Percentiles rank a stretch among this genome's conserved stretches.
phyloP scores from a whole-genome alignment of 2,888 invertebrate genomes.

The Dasysyrphus tricinctus region DNA sequence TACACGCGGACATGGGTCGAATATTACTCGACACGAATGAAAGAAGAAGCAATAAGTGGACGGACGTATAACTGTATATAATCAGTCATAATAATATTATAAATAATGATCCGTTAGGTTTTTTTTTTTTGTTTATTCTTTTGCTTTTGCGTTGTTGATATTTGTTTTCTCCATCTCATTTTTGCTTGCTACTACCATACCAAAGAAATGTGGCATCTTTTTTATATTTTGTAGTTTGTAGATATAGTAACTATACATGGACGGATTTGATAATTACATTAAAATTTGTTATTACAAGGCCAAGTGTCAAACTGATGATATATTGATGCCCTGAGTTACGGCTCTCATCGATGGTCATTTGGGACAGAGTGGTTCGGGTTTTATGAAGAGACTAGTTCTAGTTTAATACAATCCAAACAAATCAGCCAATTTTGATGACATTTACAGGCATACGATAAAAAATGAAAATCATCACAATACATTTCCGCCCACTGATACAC shows the following conservation, averaged over 20 bases:
- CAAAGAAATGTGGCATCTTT: slow-evolving; percentile 1
- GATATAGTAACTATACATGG: background rate
- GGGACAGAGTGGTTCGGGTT: too few species aligned
- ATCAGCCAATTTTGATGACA: too few species aligned
- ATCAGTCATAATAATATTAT: slow-evolving; percentile 73
- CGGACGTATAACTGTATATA: slow-evolving; percentile 65
- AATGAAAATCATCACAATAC: too few species aligned
- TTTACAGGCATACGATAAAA: too few species aligned
- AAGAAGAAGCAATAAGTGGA: slow-evolving; percentile 60
- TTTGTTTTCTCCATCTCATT: slow-evolving; percentile 20
- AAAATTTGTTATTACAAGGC: background rate
- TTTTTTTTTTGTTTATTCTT: slow-evolving; percentile 10
- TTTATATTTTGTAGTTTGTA: slow-evolving; percentile 3
- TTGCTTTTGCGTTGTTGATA: slow-evolving; percentile 62
- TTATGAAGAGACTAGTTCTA: too few species aligned
- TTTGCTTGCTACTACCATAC: background rate
- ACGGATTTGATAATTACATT: background rate
- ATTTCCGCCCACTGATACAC: too few species aligned
- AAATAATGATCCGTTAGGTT: slow-evolving; percentile 72
- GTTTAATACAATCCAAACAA: too few species aligned
- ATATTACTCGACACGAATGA: slow-evolving; percentile 15
- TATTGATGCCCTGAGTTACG: too few species aligned
- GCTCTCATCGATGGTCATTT: too few species aligned
- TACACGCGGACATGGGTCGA: slow-evolving; percentile 45
- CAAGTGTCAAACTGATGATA: too few species aligned